phyloP scores from a whole-genome alignment of 2,888 invertebrate species.

The Ligdia adustata region DNA sequence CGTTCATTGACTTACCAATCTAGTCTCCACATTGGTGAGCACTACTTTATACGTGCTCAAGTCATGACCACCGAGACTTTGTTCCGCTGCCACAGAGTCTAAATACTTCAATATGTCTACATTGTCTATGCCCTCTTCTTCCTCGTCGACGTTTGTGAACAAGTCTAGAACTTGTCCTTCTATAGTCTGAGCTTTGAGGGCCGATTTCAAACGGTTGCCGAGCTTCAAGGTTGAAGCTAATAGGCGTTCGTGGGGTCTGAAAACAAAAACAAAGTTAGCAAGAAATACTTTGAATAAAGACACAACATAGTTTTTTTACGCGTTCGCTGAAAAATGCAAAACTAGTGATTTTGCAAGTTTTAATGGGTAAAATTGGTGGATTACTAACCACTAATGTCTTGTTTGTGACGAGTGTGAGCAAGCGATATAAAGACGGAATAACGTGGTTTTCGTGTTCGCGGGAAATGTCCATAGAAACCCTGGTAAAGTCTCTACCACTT shows the following conservation, averaged over 20 bases:
- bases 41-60: slow-evolving; percentile 71
- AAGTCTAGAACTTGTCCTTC: slow-evolving; percentile 77
- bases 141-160: slow-evolving; percentile 50
- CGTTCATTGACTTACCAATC: slow-evolving; percentile 65
- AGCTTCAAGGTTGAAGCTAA: slow-evolving; percentile 68
- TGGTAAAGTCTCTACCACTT: too few species aligned
- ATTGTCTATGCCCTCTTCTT: slow-evolving; percentile 58
- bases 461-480: too few species aligned
- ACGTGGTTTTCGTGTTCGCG: too few species aligned
- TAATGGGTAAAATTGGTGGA: too few species aligned
- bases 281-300: background rate
- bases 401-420: too few species aligned
- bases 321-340: too few species aligned
- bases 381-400: too few species aligned
- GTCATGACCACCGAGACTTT: slow-evolving; percentile 63
- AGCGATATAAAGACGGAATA: too few species aligned
- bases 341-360: too few species aligned
- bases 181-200: slow-evolving; percentile 78
- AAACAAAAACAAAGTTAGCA: slow-evolving; percentile 9
- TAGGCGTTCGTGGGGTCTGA: slow-evolving; percentile 64
- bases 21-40: slow-evolving; percentile 69
- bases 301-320: too few species aligned
- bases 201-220: slow-evolving; percentile 86
- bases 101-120: slow-evolving; percentile 68
- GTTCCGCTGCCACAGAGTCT: slow-evolving; percentile 71